Conservation (phyloP, 2,113 vertebrate species). For the Lipophrys pholis region DNA sequence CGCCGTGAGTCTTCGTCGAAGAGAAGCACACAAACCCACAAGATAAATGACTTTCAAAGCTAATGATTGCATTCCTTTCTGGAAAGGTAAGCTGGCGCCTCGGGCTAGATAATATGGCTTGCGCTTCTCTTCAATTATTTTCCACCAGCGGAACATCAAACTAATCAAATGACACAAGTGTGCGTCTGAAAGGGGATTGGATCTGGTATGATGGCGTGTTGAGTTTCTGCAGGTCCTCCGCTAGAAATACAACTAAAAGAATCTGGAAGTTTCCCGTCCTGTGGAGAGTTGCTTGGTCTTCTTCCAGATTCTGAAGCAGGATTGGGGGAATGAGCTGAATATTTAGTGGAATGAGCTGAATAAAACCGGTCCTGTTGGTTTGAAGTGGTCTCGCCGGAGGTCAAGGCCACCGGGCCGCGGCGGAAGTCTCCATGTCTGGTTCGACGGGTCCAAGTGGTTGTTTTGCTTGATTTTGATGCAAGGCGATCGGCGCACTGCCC, state of each 20-base stretch:
- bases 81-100: slow-evolving; percentile 82
- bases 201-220: neutral
- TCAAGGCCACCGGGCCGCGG: slow-evolving; percentile 58
- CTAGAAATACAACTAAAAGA: neutral
- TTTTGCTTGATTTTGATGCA: slow-evolving; percentile 61
- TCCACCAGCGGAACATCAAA: slow-evolving; percentile 61
- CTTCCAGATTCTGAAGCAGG: neutral
- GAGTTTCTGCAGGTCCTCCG: neutral
- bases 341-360: neutral
- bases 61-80: slow-evolving; percentile 83
- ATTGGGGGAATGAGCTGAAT: neutral
- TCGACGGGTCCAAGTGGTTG: slow-evolving; percentile 67
- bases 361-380: no score
- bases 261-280: neutral
- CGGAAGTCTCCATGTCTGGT: slow-evolving; percentile 67
- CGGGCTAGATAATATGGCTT: slow-evolving; percentile 65
- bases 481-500: slow-evolving; percentile 68
- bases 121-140: slow-evolving; percentile 67
- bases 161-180: slow-evolving; percentile 43
- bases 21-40: slow-evolving; percentile 77
- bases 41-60: slow-evolving; percentile 85
- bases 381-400: slow-evolving; percentile 58
- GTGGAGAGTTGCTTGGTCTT: neutral
- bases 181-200: neutral
- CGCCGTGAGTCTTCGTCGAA: slow-evolving; percentile 52